phyloP scores from a whole-genome alignment of 2,797 vertebrate genomes.

The Hemitrygon akajei region DNA sequence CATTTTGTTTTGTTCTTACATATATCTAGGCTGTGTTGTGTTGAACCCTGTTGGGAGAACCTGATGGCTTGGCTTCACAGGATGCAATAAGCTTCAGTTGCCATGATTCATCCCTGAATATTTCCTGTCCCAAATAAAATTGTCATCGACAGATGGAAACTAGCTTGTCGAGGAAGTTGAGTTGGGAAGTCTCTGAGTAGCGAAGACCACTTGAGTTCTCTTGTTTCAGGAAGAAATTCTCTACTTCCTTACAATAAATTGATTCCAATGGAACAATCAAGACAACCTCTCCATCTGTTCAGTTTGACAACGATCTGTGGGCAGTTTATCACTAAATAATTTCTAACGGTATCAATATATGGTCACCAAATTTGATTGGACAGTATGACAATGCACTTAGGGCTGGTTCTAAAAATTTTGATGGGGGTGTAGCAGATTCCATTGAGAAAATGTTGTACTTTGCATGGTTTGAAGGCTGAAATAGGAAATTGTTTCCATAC shows the following conservation, averaged over 20 bases:
- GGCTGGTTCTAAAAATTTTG: background rate
- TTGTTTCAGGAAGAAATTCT: background rate
- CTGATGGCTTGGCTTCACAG: no score
- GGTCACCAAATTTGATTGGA: background rate
- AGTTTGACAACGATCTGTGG: background rate
- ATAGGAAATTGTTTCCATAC: background rate
- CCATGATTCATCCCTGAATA: no score
- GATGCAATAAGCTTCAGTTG: no score
- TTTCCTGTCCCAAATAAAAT: no score
- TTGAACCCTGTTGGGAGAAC: no score
- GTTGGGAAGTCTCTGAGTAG: background rate
- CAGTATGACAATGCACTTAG: background rate
- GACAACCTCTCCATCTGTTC: background rate
- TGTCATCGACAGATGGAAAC: no score
- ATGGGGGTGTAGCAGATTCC: background rate
- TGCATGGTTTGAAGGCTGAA: background rate
- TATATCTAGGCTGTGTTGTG: no score
- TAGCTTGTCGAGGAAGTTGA: no score
- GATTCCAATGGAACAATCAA: background rate
- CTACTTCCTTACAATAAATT: background rate
- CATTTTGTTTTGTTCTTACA: no score
- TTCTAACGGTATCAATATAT: background rate
- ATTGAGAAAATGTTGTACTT: background rate
- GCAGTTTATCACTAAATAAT: no score
- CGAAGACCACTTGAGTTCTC: background rate